Percentiles rank a stretch among this genome's conserved stretches.
Conservation (phyloP, 2,888 invertebrate genomes). For the Polymixis lichenea region DNA sequence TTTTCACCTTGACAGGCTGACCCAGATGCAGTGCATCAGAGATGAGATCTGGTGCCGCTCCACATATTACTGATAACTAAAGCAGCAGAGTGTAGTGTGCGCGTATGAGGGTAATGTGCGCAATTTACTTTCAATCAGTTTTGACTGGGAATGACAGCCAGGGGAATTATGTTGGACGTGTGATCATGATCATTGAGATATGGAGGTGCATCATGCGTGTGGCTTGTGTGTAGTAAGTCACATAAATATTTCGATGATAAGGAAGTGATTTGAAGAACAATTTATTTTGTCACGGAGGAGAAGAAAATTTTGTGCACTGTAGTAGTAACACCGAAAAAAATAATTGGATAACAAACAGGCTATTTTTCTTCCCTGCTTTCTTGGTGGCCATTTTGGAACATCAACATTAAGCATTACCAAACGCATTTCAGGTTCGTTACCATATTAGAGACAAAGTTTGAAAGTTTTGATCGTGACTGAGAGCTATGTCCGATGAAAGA, state of each 20-base stretch:
- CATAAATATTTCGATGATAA: background rate
- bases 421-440: background rate
- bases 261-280: background rate
- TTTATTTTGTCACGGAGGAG: background rate
- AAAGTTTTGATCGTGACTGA: background rate
- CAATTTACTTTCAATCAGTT: constrained; percentile 67
- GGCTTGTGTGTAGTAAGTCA: background rate
- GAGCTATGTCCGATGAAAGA: background rate
- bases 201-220: background rate
- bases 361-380: too few species aligned
- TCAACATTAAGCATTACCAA: background rate
- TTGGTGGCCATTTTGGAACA: background rate
- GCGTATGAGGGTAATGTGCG: constrained; percentile 42
- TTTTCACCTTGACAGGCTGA: constrained; percentile 69
- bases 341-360: background rate
- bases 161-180: constrained; percentile 4
- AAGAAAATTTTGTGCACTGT: background rate
- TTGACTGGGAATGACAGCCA: constrained; percentile 44
- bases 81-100: constrained; percentile 15
- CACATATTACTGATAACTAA: constrained; percentile 62
- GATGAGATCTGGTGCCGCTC: constrained; percentile 68
- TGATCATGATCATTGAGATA: background rate
- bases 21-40: constrained; percentile 48
- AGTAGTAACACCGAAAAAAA: background rate
- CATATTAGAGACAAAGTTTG: background rate